phyloP scores from a whole-genome alignment of 2,888 invertebrate genomes.

The Lasioglossum marginatum region DNA sequence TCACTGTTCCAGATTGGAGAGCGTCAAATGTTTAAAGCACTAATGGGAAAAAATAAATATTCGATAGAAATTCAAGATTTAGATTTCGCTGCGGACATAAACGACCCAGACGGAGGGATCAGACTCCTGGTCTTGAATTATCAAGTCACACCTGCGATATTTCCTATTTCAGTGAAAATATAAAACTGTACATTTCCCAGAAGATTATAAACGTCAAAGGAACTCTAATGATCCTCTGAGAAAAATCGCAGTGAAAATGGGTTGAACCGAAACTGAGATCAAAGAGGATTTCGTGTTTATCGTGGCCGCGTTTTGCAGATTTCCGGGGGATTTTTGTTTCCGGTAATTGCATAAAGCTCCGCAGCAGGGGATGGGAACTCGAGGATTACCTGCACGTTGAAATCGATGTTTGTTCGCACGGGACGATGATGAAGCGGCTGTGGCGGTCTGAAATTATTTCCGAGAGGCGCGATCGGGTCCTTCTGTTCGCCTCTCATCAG shows the following conservation, averaged over 20 bases:
- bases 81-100: too few relatives aligned
- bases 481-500: constrained; percentile 95
- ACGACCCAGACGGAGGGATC: too few relatives aligned
- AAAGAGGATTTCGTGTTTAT: background rate
- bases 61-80: too few relatives aligned
- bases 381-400: constrained; percentile 85
- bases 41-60: background rate
- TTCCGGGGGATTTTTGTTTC: background rate
- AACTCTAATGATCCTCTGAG: background rate
- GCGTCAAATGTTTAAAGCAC: background rate
- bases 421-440: constrained; percentile 97
- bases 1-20: background rate
- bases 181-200: background rate
- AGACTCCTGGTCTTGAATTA: too few relatives aligned
- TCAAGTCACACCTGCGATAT: background rate
- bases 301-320: background rate
- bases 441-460: constrained; percentile 97
- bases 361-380: background rate
- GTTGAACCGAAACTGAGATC: background rate
- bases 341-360: background rate
- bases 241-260: background rate
- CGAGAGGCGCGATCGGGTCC: constrained; percentile 95
- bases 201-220: background rate
- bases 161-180: background rate
- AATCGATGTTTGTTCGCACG: constrained; percentile 98